Evolutionary conservation across 2,888 invertebrate species (phyloP).

Genomic region (Gymnosoma rotundatum): DNA sequence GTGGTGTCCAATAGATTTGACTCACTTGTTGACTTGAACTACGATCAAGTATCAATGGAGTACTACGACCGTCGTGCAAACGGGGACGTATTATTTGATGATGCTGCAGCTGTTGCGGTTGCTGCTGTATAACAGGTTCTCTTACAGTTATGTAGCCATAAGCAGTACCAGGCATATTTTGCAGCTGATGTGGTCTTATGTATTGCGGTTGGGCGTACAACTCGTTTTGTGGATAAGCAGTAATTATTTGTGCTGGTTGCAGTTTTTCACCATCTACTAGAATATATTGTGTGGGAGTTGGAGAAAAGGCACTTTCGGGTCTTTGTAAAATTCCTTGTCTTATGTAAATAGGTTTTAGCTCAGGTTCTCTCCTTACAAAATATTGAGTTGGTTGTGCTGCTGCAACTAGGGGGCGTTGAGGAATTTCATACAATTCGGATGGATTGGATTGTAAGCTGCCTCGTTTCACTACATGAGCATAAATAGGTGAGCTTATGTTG

Average conservation of each 20-base stretch:
- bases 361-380: constrained; percentile 64
- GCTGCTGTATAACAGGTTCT: constrained; percentile 64
- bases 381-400: constrained; percentile 63
- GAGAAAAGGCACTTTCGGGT: constrained; percentile 72
- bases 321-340: constrained; percentile 65
- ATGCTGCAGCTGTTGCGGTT: constrained; percentile 68
- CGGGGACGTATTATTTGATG: constrained; percentile 70
- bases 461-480: constrained; percentile 80
- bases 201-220: constrained; percentile 75
- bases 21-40: constrained; percentile 76
- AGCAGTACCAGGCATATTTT: constrained; percentile 72
- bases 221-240: constrained; percentile 72
- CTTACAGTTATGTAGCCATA: constrained; percentile 74
- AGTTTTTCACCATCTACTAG: constrained; percentile 79
- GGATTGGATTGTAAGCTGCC: constrained; percentile 79
- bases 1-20: constrained; percentile 80
- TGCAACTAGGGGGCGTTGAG: constrained; percentile 70
- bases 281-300: constrained; percentile 76
- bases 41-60: constrained; percentile 80
- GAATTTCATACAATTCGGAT: constrained; percentile 79
- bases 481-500: constrained; percentile 77
- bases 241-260: constrained; percentile 77
- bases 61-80: constrained; percentile 77
- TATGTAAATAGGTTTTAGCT: constrained; percentile 71
- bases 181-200: constrained; percentile 74